Conservation (phyloP, 2,888 invertebrate species). For the Ectemnius cavifrons region DNA sequence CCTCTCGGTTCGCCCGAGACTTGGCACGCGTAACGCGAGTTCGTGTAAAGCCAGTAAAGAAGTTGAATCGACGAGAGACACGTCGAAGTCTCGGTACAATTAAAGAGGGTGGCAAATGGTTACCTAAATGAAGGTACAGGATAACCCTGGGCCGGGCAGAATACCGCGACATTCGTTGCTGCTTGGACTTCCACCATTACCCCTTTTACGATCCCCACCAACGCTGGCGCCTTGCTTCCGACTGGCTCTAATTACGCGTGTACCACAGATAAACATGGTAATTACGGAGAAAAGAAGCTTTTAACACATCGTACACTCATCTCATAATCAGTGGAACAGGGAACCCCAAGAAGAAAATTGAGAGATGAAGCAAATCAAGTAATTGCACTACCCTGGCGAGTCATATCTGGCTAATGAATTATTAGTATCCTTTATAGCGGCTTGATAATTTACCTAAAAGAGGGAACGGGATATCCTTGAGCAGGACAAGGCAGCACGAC, state of each 20-base stretch:
- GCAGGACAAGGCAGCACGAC: constrained; percentile 85
- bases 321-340: constrained; percentile 80
- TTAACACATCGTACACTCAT: constrained; percentile 12
- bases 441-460: constrained; percentile 79
- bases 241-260: constrained; percentile 78
- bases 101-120: constrained; percentile 39
- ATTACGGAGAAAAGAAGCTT: constrained; percentile 20
- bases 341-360: constrained; percentile 42
- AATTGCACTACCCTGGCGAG: not conserved
- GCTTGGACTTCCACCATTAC: constrained; percentile 83
- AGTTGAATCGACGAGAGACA: constrained; percentile 11
- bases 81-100: not conserved
- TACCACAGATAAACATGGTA: constrained; percentile 45
- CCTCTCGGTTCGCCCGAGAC: not conserved
- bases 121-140: constrained; percentile 83
- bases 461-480: constrained; percentile 84
- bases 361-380: constrained; percentile 9
- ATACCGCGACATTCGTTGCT: constrained; percentile 83
- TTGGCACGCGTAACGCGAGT: not conserved
- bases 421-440: too few species aligned
- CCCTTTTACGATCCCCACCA: constrained; percentile 84
- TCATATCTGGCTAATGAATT: not conserved
- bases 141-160: constrained; percentile 86
- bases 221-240: constrained; percentile 84
- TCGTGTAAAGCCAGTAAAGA: not conserved